Evolutionary conservation across 2,113 vertebrate genomes (phyloP), one percentile per base, ranked within the genome.

Genomic region (Poeciliopsis prolifica): DNA sequence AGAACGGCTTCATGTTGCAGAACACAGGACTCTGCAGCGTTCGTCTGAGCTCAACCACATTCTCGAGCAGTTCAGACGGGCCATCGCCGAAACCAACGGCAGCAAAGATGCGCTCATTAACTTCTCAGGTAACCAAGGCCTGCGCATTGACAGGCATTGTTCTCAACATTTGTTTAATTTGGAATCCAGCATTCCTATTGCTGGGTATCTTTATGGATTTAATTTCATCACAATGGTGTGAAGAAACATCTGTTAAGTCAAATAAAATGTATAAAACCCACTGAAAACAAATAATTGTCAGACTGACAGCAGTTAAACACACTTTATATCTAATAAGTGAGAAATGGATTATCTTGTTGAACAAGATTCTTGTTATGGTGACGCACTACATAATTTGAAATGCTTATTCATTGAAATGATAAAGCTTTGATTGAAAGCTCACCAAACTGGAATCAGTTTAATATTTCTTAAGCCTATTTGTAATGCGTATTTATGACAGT

Each of bases 1-100:
- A 93, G 97, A 99, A 61, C 97, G 98, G 7, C 96, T 99, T 72
- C 98, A 96, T 65, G 96, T 97, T 80, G 98, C 98, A 2, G 98
- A 99, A 83, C 97, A 97, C 72, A 91, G 97, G 84, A 98, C 97
- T 2, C 94, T 98, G 77, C 98, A 99, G 81, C 97, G 98, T 78
- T 98, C 98, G 0, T 97, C 97, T 0, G 97, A 99, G 84, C 94
- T 99, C 78, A 98, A 96, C 70, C 91, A 92, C 67, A 97, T 99
- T 35, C 93, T 99, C 28, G 97, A 99, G 77, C 97, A 98, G 82
- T 99, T 99, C 92, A 92, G 94, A 44, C 95, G 95, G 0, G 96
- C 96, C 19, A 96, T 97, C n/a, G 96, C 96, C 0, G 96, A 97
- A 92, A 96, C 97, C 2, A 99, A 99, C 81, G 92, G 94, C 87